Percentiles rank a stretch among this genome's conserved stretches.
phyloP scores from a whole-genome alignment of 2,888 invertebrate genomes.

The Aspidiotus rigidus region DNA sequence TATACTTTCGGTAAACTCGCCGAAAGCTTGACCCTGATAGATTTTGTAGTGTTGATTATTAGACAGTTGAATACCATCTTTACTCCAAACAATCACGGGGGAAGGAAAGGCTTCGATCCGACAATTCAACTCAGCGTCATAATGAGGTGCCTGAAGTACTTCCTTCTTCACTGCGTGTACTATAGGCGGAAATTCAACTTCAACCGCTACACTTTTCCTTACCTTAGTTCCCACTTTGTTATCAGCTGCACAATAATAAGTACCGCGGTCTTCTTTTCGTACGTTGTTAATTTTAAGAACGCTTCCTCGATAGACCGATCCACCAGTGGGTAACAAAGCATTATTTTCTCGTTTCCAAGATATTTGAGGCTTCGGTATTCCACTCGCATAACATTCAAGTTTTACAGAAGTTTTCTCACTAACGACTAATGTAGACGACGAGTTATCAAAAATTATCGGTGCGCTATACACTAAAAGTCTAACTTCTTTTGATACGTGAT shows the following conservation, averaged over 20 bases:
- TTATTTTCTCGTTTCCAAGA: constrained; percentile 89
- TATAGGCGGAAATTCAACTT: constrained; percentile 79
- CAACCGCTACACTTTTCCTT: constrained; percentile 72
- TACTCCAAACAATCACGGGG: constrained; percentile 81
- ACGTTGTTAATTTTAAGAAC: constrained; percentile 64
- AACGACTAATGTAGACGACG: constrained; percentile 71
- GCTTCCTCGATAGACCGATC: constrained; percentile 71
- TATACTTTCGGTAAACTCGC: constrained; percentile 82
- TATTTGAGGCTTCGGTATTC: constrained; percentile 73
- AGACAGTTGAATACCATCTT: constrained; percentile 66
- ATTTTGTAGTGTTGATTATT: constrained; percentile 85
- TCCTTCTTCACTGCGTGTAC: constrained; percentile 72
- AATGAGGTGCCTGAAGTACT: constrained; percentile 75
- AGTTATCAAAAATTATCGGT: constrained; percentile 86
- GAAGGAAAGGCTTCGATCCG: constrained; percentile 89
- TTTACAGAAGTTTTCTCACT: constrained; percentile 66
- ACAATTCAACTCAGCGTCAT: constrained; percentile 86
- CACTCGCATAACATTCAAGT: constrained; percentile 80
- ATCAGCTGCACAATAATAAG: constrained; percentile 84
- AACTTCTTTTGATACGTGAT: constrained; percentile 72
- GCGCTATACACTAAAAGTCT: constrained; percentile 77
- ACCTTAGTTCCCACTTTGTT: constrained; percentile 78
- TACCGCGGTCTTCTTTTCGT: constrained; percentile 81
- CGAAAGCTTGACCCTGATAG: constrained; percentile 80
- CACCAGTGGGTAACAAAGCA: constrained; percentile 81